Evolutionary conservation across 2,888 invertebrate genomes (phyloP), one percentile per base, ranked within the genome.

Genomic region (Lordiphosa fenestrarum): DNA sequence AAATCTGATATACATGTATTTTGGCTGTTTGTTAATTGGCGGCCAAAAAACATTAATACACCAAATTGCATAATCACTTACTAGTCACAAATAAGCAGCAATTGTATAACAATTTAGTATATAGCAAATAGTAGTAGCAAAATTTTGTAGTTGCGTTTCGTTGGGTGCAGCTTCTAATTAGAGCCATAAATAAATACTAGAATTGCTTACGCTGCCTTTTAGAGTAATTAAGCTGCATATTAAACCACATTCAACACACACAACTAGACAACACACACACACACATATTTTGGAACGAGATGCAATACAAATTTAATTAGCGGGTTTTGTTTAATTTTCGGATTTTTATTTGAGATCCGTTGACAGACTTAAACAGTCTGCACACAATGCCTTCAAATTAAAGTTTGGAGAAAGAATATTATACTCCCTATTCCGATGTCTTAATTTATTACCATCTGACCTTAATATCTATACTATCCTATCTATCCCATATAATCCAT

Each of bases 21-120:
- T 62, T 83, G 77, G 75, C 73, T 76, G 73, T 66, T 83, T 69
- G 61, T 69, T 54, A 38, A 41, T 40, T 48, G 61, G 63, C 48
- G 42, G 44, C 40, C 19, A 44, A 59, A 40, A 10, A 10, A 41
- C 21, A 19, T 51, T 44, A 53, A 46, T 21, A 25, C 25, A 42
- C 19, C 10, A 10, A 50, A 38, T 39, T 38, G 13, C 44, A 30
- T 30, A 13, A 21, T 4, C 30, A 30, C 10, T 30, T 30, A 10
- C 9, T 30, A 30, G 30, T 56, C 30, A 35, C 33, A 21, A 12
- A 49, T 13, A 10, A 37, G 13, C 21, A 52, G 52, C 55, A 38
- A 25, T 41, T 30, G 36, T 53, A 44, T 58, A 51, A 41, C 39
- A 44, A 44, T 36, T 47, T 55, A 51, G 46, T 48, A 50, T 49